A percentile compares a stretch with the other conserved stretches of the same genome.
Conservation (phyloP, 2,113 vertebrate species). For the Calyptomena viridis region DNA sequence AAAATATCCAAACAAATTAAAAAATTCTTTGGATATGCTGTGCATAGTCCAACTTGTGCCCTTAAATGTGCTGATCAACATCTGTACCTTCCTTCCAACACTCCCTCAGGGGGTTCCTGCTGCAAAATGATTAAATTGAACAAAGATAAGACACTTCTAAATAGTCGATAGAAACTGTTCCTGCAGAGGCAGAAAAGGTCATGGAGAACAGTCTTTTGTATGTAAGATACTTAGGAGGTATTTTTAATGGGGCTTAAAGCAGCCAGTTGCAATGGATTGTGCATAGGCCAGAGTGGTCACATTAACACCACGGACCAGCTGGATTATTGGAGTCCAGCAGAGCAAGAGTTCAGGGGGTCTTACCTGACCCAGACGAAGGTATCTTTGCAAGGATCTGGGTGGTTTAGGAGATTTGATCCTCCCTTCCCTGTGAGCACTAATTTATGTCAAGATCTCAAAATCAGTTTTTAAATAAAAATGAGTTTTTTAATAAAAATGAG, state of each 20-base stretch:
- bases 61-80: background rate
- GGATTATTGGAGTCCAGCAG: background rate
- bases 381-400: background rate
- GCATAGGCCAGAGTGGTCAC: background rate
- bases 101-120: background rate
- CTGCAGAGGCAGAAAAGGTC: background rate
- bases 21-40: background rate
- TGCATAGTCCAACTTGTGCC: background rate
- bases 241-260: background rate
- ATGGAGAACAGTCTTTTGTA: background rate
- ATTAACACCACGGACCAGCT: background rate
- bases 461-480: too few species aligned
- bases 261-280: background rate
- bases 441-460: background rate
- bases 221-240: background rate
- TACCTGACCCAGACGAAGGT: background rate
- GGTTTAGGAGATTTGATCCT: background rate
- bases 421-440: background rate
- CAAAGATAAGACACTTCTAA: background rate
- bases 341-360: background rate
- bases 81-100: background rate
- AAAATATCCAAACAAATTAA: background rate
- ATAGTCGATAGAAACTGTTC: background rate
- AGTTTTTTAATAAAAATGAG: background rate
- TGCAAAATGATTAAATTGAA: background rate